These are phyloP conservation scores for Hoplostethus mediterraneus DNA, from an alignment of 2,797 vertebrate species.

Conservation along the genomic window DNA sequence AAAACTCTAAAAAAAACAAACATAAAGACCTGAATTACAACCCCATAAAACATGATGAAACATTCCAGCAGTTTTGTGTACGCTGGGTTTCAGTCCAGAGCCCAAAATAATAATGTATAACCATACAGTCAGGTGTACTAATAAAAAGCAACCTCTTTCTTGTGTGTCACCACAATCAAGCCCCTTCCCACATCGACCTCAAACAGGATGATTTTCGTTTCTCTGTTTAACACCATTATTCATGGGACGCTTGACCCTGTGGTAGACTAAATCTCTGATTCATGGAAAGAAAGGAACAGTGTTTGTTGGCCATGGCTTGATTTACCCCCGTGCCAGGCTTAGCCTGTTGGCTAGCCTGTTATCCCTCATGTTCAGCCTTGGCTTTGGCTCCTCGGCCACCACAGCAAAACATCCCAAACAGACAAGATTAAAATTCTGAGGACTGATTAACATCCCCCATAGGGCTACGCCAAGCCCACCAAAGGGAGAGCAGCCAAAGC, in stretches of 20 bases:
- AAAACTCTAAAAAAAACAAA: no score
- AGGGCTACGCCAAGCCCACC: conserved; percentile 42
- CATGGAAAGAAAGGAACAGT: conserved; percentile 75
- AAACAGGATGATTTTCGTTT: conserved; percentile 55
- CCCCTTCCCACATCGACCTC: background rate
- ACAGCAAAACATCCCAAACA: conserved; percentile 72
- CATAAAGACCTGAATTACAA: background rate
- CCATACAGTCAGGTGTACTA: conserved; percentile 43
- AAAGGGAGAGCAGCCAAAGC: conserved; percentile 50
- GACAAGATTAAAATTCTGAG: conserved; percentile 78
- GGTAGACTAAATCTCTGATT: conserved; percentile 66
- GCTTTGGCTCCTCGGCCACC: conserved; percentile 58
- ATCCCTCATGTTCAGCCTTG: conserved; percentile 71
- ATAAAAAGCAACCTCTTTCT: conserved; percentile 30
- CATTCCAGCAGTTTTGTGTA: conserved; percentile 32
- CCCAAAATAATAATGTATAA: conserved; percentile 29
- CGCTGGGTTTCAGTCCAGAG: conserved; percentile 23
- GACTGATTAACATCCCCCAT: conserved; percentile 63
- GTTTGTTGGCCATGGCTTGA: conserved; percentile 64
- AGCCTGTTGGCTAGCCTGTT: conserved; percentile 68
- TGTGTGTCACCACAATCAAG: background rate
- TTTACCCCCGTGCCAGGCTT: conserved; percentile 53
- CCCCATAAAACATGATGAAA: conserved; percentile 13
- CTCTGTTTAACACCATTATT: conserved; percentile 66
- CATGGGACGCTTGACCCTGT: conserved; percentile 56